phyloP scores from a whole-genome alignment of 2,888 invertebrate genomes.

The Drosophila infuscata region DNA sequence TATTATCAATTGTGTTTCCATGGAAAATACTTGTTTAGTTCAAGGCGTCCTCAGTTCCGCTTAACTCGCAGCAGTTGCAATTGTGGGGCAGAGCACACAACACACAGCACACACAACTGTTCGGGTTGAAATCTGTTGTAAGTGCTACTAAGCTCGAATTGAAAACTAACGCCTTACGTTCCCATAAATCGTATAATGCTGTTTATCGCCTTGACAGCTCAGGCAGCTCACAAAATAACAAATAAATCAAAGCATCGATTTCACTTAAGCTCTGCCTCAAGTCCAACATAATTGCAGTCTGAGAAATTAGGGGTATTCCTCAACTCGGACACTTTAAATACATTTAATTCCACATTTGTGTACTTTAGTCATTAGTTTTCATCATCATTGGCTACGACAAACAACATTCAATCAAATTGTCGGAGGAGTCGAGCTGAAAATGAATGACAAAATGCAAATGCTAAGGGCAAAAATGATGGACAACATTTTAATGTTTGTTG shows the following conservation, averaged over 20 bases:
- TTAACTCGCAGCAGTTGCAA: background rate
- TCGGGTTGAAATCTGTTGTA: background rate
- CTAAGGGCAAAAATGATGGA: background rate
- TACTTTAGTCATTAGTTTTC: background rate
- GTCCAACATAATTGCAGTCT: background rate
- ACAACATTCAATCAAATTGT: conserved; percentile 34
- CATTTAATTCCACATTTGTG: background rate
- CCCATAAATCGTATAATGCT: background rate
- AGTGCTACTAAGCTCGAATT: background rate
- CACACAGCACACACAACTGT: background rate
- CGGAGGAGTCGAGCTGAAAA: background rate
- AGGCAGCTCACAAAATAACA: no score
- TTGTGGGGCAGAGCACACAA: conserved; percentile 4
- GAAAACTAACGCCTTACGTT: background rate
- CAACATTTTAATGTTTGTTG: background rate
- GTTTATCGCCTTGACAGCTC: background rate
- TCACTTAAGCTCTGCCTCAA: background rate
- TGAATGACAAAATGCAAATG: background rate
- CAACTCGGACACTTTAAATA: no score
- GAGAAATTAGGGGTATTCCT: background rate
- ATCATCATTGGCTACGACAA: background rate
- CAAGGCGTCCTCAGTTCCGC: background rate
- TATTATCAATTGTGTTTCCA: conserved; percentile 22
- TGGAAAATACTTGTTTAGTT: background rate
- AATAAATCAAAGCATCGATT: background rate